These are phyloP conservation scores for Alethe castanea DNA, from an alignment of 2,113 vertebrate species.

Conservation along the genomic window DNA sequence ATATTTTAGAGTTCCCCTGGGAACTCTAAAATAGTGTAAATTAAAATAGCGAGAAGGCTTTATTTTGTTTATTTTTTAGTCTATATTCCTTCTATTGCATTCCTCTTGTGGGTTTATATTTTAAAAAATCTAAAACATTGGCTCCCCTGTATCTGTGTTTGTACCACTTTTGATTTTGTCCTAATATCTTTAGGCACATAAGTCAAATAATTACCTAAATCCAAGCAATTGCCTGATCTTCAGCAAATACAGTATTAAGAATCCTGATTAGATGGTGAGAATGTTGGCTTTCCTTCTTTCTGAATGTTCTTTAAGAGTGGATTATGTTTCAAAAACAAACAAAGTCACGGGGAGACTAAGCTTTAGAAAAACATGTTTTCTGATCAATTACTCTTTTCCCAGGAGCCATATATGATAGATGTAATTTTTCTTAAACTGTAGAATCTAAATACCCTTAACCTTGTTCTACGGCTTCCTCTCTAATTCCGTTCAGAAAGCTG, in stretches of 20 bases:
- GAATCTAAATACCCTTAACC: neutral
- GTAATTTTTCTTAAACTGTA: neutral
- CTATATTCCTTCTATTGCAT: neutral
- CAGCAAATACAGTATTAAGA: neutral
- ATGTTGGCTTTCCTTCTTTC: neutral
- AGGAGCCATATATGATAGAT: neutral
- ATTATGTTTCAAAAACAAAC: constrained; percentile 11
- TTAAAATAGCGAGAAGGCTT: neutral
- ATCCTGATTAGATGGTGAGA: neutral
- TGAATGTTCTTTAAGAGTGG: neutral
- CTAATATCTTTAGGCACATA: neutral
- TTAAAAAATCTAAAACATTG: neutral
- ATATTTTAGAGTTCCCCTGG: neutral
- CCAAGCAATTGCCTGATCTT: neutral
- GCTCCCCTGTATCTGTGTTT: neutral
- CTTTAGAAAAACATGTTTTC: neutral
- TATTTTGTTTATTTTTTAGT: neutral
- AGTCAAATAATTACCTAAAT: neutral
- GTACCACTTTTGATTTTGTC: neutral
- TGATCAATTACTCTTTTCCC: neutral
- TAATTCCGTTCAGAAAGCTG: neutral
- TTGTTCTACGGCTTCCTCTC: neutral
- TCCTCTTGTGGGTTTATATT: neutral
- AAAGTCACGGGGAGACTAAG: neutral
- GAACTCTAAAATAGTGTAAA: no score